Evolutionary conservation across 23 tunicate species (phyloP).

Genomic region (Styela plicata): DNA sequence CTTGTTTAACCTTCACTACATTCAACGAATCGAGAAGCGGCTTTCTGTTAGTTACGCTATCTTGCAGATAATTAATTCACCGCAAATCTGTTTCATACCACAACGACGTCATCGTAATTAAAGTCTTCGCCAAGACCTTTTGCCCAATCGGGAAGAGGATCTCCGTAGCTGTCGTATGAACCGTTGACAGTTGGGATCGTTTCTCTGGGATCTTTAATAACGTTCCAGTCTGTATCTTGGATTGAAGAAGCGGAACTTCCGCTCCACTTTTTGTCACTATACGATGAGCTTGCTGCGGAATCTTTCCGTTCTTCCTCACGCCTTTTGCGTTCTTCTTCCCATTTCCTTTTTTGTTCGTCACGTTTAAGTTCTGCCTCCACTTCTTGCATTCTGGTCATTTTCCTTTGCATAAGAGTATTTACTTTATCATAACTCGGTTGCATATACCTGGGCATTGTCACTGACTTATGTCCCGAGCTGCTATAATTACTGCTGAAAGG

Average conservation of each 20-base stretch:
- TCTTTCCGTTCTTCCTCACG: neutral
- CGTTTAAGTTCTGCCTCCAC: conserved; percentile 2
- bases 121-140: conserved; percentile 75
- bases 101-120: conserved; percentile 88
- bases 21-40: no score
- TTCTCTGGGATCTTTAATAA: conserved; percentile 37
- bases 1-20: no score
- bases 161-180: conserved; percentile 23
- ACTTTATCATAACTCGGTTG: conserved; percentile 50
- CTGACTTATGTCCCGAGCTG: conserved; percentile 39
- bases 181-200: conserved; percentile 9
- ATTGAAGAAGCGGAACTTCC: conserved; percentile 22
- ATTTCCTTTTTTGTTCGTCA: conserved; percentile 4
- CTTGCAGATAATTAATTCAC: no score
- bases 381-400: conserved; percentile 26
- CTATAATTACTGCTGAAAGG: conserved; percentile 14
- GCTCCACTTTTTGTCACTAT: conserved; percentile 1
- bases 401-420: conserved; percentile 22
- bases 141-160: conserved; percentile 68
- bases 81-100: conserved; percentile 57
- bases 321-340: conserved; percentile 14
- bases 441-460: conserved; percentile 56
- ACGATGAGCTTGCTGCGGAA: neutral
- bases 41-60: neutral
- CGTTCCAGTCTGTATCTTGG: conserved; percentile 72